Conservation (phyloP, 1,140 invertebrate genomes). For the Antheraea mylitta region DNA sequence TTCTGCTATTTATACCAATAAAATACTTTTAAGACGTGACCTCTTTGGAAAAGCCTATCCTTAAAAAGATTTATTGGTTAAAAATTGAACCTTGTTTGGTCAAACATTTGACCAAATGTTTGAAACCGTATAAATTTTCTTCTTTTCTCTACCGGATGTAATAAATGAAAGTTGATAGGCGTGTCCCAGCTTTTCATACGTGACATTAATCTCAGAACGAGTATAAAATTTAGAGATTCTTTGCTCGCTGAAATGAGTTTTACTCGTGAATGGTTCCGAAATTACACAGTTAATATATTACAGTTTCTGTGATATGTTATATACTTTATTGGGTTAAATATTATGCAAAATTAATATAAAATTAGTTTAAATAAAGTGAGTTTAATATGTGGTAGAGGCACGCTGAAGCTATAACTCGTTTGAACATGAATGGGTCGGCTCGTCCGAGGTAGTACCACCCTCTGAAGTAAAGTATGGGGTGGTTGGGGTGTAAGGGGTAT, state of each 20-base stretch:
- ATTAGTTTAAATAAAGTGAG: too few relatives aligned
- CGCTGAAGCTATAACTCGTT: too few relatives aligned
- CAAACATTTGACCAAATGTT: conserved; percentile 7
- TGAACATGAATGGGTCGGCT: too few relatives aligned
- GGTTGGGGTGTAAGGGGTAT: too few relatives aligned
- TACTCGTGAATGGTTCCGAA: background rate
- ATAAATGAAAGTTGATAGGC: conserved; percentile 17
- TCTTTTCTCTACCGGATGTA: conserved; percentile 3
- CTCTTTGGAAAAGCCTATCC: background rate
- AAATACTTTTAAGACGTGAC: background rate
- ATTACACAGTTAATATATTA: background rate
- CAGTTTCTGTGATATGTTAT: background rate
- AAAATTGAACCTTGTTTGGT: background rate
- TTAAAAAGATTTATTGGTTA: background rate
- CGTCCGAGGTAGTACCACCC: too few relatives aligned
- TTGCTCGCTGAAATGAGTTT: background rate
- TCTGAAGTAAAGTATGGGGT: too few relatives aligned
- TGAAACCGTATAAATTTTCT: background rate
- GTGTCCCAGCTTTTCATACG: conserved; percentile 9
- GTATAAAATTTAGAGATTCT: conserved; percentile 9
- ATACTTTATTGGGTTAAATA: too few relatives aligned
- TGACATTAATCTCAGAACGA: conserved; percentile 14
- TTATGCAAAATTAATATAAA: too few relatives aligned
- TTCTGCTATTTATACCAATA: background rate
- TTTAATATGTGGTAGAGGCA: too few relatives aligned